Evolutionary conservation across 2,113 vertebrate genomes (phyloP).

Genomic region (Cygnus buccinator): DNA sequence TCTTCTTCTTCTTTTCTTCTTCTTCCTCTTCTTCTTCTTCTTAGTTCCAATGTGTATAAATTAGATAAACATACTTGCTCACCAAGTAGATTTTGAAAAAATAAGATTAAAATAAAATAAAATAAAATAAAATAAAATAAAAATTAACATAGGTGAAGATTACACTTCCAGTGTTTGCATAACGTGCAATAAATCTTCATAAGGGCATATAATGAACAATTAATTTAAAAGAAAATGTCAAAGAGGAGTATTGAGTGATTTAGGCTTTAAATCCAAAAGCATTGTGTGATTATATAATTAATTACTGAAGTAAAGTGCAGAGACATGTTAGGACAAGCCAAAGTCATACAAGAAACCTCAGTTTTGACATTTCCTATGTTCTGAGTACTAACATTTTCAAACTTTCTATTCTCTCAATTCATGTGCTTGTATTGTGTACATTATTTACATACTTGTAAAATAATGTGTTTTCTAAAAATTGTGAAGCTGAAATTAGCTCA

Average conservation of each 20-base stretch:
- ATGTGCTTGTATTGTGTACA: not conserved
- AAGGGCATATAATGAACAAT: not conserved
- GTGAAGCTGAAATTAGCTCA: not conserved
- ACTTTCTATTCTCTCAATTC: not conserved
- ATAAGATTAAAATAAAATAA: not conserved
- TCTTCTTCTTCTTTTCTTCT: too few species aligned
- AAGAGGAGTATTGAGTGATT: not conserved
- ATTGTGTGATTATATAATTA: not conserved
- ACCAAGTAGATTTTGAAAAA: not conserved
- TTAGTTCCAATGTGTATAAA: not conserved
- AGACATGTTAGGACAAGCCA: not conserved
- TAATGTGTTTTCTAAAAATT: not conserved
- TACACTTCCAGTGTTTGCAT: not conserved
- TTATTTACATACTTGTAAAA: not conserved
- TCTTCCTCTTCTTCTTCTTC: too few species aligned
- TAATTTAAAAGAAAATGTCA: not conserved
- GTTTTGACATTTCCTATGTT: not conserved
- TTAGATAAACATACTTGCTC: not conserved
- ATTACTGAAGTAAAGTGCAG: not conserved
- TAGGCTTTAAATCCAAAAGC: not conserved
- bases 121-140: not conserved
- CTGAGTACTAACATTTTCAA: not conserved
- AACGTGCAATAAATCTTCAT: not conserved
- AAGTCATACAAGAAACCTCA: not conserved
- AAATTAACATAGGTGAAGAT: not conserved